A percentile compares a stretch with the other conserved stretches of the same genome.
Conservation (phyloP, 64 coral and sea anemone species). For the Hydrozoanthus tunicans region DNA sequence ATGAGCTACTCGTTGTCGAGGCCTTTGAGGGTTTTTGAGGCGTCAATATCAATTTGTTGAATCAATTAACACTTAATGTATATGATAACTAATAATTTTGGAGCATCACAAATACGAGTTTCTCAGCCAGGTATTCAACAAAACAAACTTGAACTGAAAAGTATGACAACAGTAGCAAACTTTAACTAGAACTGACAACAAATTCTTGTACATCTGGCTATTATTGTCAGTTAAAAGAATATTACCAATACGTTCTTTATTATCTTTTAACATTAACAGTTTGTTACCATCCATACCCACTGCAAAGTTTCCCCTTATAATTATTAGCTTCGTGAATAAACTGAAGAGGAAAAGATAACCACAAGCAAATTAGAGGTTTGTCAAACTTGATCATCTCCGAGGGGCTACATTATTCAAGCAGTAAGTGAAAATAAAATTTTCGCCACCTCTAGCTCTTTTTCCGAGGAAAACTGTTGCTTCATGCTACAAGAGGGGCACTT, state of each 20-base stretch:
- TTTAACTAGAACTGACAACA: background rate
- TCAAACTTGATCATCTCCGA: background rate
- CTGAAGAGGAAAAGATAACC: background rate
- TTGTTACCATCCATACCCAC: constrained; percentile 45
- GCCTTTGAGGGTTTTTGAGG: background rate
- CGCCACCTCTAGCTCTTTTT: too few relatives aligned
- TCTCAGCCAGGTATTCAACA: background rate
- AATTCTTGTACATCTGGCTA: constrained; percentile 54
- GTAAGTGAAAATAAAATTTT: background rate
- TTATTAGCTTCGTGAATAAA: constrained; percentile 41
- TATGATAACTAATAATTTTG: background rate
- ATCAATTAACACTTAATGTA: constrained; percentile 39
- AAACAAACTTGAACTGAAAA: constrained; percentile 37
- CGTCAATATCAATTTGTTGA: constrained; percentile 19
- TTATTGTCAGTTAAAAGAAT: constrained; percentile 39
- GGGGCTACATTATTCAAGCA: background rate
- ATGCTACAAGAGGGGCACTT: background rate
- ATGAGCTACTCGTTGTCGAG: too few relatives aligned
- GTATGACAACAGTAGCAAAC: constrained; percentile 47
- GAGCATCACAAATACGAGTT: background rate
- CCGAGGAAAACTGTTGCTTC: background rate
- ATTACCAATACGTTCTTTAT: constrained; percentile 31
- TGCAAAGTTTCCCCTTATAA: constrained; percentile 23
- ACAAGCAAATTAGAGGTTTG: background rate
- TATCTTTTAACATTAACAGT: constrained; percentile 58